These are phyloP conservation scores for Lophotis ruficrista DNA, from an alignment of 2,113 vertebrate species.

Conservation along the genomic window DNA sequence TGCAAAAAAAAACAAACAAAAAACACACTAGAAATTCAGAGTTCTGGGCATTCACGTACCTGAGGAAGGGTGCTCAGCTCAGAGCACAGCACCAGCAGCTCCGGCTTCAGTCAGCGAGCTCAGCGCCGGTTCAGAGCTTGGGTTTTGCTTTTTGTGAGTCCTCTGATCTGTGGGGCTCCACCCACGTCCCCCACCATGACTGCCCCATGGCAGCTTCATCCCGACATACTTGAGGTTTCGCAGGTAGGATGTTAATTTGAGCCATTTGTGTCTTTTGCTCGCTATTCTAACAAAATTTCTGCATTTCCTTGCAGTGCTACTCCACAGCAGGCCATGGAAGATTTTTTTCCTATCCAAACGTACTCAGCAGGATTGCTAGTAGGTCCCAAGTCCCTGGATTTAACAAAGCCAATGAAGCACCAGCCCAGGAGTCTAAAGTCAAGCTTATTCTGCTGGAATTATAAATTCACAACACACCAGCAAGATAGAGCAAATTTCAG, in stretches of 20 bases:
- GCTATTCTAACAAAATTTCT: background rate
- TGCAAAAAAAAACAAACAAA: background rate
- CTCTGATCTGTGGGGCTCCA: background rate
- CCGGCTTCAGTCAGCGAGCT: no score
- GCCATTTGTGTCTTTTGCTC: background rate
- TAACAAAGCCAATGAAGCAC: background rate
- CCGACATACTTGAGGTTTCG: fast-evolving
- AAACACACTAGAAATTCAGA: background rate
- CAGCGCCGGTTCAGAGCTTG: fast-evolving
- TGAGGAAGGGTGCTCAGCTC: fast-evolving
- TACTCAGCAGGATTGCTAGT: fast-evolving
- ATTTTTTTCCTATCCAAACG: background rate
- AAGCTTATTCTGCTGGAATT: background rate
- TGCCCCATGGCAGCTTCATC: background rate
- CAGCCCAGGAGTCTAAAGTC: background rate
- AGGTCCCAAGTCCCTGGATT: background rate
- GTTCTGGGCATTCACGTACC: fast-evolving
- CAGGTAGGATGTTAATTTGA: background rate
- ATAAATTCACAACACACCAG: background rate
- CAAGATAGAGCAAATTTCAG: background rate
- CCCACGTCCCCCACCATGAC: fast-evolving
- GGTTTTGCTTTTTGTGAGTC: fast-evolving
- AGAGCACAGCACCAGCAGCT: background rate
- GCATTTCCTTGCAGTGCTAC: background rate
- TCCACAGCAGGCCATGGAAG: background rate